Conservation (phyloP, 2,797 vertebrate species). For the Gallinago solitaria region DNA sequence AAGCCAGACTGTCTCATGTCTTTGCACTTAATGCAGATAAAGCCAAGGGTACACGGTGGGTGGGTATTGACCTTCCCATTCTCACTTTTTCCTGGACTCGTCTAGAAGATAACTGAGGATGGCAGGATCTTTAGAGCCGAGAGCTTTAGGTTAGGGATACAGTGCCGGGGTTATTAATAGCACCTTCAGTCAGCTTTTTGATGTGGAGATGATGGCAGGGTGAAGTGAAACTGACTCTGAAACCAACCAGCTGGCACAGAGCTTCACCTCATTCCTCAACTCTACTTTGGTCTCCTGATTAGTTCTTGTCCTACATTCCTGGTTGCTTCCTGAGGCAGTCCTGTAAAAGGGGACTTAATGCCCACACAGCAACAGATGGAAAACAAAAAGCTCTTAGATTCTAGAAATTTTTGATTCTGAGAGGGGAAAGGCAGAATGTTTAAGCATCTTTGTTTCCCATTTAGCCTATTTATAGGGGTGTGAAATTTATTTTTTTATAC, state of each 20-base stretch:
- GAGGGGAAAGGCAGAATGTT: not conserved
- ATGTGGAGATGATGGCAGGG: not conserved
- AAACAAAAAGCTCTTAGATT: not conserved
- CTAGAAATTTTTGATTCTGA: not conserved
- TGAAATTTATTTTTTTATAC: not conserved
- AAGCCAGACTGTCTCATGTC: not conserved
- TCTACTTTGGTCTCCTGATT: not conserved
- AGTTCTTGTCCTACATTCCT: not conserved
- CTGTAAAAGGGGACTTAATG: not conserved
- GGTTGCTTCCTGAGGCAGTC: not conserved
- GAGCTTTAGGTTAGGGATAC: not conserved
- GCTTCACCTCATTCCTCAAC: not conserved
- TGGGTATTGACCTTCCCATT: not conserved
- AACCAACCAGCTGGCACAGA: not conserved
- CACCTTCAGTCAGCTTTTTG: conserved; percentile 28
- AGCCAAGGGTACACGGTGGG: not conserved
- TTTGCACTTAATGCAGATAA: not conserved
- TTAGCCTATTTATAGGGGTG: not conserved
- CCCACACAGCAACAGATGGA: not conserved
- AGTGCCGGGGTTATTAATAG: not conserved
- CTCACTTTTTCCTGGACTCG: not conserved
- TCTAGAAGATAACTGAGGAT: not conserved
- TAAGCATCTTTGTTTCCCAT: not conserved
- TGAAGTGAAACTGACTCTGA: conserved; percentile 4
- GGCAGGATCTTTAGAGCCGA: not conserved